Base-by-base conservation (phyloP, 2,113 vertebrate genomes). In the Mormyrus iriodes region DNA sequence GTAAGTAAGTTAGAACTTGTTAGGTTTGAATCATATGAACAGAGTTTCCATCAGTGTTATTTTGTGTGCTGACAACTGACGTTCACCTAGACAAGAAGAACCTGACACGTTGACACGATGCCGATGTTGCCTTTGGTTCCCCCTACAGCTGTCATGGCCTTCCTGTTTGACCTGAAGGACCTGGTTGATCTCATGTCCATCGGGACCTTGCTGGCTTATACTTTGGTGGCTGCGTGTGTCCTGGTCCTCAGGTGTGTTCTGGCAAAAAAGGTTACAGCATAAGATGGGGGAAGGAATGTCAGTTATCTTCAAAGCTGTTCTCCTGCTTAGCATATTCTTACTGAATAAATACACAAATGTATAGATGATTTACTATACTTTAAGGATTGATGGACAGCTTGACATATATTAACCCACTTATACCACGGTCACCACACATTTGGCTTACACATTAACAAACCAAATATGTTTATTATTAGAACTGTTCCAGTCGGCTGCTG, bases 101-200 rank as follows among this genome's bases (percentile, higher is more conserved):
- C 44, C 10, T 69, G 19, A n/a, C 8, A 10, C 24, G 9, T 4
- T 19, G 61, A 48, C 91, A 1, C 0, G 24, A 31, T 46, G 69
- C 39, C 24, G 3, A 49, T 46, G 52, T 55, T 76, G 69, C 13
- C 69, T 88, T 51, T 46, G 91, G 90, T 88, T 55, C 88, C 73
- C 87, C 88, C 69, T 91, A 69, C 94, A 99, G 98, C 97, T 93
- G 83, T 98, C 91, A 99, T 99, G 98, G 98, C 98, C 0, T 98
- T 99, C 93, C 96, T 99, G 85, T 99, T 99, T 88, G 97, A 99
- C 91, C 92, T 99, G 94, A 98, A 98, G 94, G 97, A 98, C 91
- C 94, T 99, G 93, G 98, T 99, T 53, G 98, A 99, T 91, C 96
- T 99, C 89, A 99, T 99, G 98, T 99, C 98, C 51, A 99, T 99